Conservation (phyloP, 2,113 vertebrate species). For the Penelope pileata region DNA sequence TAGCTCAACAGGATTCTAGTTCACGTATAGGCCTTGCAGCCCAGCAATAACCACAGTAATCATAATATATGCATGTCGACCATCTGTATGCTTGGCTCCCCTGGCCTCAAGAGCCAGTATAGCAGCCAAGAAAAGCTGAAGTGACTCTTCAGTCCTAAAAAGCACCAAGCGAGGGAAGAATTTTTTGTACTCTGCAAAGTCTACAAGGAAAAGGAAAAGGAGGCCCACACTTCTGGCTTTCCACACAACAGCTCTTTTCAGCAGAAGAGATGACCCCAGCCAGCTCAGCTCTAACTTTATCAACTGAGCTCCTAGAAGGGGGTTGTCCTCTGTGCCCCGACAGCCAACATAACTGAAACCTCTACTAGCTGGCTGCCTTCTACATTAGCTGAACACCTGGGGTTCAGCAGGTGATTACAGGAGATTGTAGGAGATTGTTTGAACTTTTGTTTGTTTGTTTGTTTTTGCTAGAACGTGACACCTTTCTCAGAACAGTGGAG, state of each 20-base stretch:
- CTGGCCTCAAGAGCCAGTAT: not conserved
- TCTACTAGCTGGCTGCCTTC: not conserved
- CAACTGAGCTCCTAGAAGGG: accelerated
- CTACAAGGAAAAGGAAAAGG: not conserved
- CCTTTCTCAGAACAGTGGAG: not conserved
- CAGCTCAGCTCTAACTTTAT: not conserved
- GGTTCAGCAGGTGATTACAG: not conserved
- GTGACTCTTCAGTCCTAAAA: not conserved
- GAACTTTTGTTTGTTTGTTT: not conserved
- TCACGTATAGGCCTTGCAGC: not conserved
- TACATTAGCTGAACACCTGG: not conserved
- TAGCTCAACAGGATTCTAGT: not conserved
- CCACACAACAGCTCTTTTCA: not conserved
- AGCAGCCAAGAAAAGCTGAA: not conserved
- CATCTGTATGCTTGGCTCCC: not conserved
- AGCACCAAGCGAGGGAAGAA: not conserved
- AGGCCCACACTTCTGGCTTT: not conserved
- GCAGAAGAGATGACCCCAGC: not conserved
- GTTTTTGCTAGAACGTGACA: not conserved
- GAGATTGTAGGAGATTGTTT: not conserved
- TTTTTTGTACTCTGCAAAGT: not conserved
- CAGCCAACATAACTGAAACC: not conserved
- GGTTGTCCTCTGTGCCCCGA: accelerated
- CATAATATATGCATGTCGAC: not conserved
- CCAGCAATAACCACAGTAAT: not conserved